These are phyloP conservation scores for Caenorhabditis sp. DNA, from an alignment of 2,888 invertebrate genomes.

Conservation along the genomic window DNA sequence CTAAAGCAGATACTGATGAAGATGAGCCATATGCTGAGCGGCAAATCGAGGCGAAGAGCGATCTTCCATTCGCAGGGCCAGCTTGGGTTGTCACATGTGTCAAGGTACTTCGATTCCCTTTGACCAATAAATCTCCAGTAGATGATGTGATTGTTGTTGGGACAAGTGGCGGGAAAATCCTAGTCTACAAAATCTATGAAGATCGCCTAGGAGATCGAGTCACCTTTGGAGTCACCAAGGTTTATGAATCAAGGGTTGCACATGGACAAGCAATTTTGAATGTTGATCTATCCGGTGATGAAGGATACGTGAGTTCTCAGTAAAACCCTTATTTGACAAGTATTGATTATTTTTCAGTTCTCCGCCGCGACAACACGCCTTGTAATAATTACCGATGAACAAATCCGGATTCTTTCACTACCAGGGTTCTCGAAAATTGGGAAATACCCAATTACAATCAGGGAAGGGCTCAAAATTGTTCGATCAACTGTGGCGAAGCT, in stretches of 20 bases:
- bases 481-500: slow-evolving; percentile 13
- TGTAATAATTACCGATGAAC: slow-evolving; percentile 21
- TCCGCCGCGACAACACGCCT: slow-evolving; percentile 15
- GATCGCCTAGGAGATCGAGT: slow-evolving; percentile 7
- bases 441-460: slow-evolving; percentile 23
- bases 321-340: background rate
- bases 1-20: too few species aligned
- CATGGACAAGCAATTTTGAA: slow-evolving; percentile 11
- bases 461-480: slow-evolving; percentile 27
- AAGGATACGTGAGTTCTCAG: slow-evolving; percentile 26
- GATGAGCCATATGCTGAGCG: background rate
- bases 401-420: slow-evolving; percentile 22
- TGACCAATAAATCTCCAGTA: background rate
- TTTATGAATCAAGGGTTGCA: background rate
- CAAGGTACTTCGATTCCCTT: slow-evolving; percentile 9
- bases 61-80: background rate
- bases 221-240: slow-evolving; percentile 9
- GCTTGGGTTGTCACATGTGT: slow-evolving; percentile 17
- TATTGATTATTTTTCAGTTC: slow-evolving; percentile 15
- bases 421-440: slow-evolving; percentile 12
- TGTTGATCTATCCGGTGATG: slow-evolving; percentile 18
- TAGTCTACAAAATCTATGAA: slow-evolving; percentile 20
- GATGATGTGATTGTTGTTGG: slow-evolving; percentile 32
- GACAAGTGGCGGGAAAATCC: slow-evolving; percentile 14
- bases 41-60: background rate